Percentiles rank a stretch among this genome's conserved stretches.
Conservation (phyloP, 2,113 vertebrate genomes). For the Spea bombifrons region DNA sequence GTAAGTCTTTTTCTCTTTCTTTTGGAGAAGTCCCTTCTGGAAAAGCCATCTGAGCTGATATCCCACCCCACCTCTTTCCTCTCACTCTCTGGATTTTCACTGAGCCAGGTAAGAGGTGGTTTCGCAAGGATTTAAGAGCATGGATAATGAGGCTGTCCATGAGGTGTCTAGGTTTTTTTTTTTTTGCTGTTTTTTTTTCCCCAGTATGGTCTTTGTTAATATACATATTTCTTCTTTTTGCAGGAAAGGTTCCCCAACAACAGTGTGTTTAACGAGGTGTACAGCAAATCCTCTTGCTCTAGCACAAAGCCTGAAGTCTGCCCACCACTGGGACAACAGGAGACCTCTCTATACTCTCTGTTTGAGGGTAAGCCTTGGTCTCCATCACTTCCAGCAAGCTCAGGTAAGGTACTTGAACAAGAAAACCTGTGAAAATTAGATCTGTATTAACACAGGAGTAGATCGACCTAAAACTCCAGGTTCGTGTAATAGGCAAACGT, state of each 20-base stretch:
- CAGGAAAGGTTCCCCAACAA: constrained; percentile 89
- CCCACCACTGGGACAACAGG: constrained; percentile 79
- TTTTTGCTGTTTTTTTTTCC: background rate
- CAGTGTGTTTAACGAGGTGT: constrained; percentile 94
- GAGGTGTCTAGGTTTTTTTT: background rate
- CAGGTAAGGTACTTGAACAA: constrained; percentile 69
- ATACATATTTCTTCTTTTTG: constrained; percentile 2
- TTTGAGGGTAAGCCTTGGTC: constrained; percentile 97
- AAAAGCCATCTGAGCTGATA: constrained; percentile 81
- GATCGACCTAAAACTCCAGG: no score
- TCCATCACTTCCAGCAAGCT: constrained; percentile 94
- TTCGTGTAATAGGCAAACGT: no score
- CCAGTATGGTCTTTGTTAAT: background rate
- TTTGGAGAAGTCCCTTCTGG: constrained; percentile 81
- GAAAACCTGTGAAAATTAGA: no score
- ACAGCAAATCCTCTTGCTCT: constrained; percentile 83
- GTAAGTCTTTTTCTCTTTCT: constrained; percentile 43
- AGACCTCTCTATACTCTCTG: constrained; percentile 92
- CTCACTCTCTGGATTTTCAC: constrained; percentile 85
- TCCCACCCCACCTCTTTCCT: constrained; percentile 84
- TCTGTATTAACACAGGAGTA: no score
- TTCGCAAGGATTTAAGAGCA: background rate
- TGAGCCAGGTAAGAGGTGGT: constrained; percentile 79
- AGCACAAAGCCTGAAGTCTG: constrained; percentile 78
- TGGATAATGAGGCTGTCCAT: background rate